Base-by-base conservation (phyloP, 1,140 invertebrate genomes). In the Bombus superbus region DNA sequence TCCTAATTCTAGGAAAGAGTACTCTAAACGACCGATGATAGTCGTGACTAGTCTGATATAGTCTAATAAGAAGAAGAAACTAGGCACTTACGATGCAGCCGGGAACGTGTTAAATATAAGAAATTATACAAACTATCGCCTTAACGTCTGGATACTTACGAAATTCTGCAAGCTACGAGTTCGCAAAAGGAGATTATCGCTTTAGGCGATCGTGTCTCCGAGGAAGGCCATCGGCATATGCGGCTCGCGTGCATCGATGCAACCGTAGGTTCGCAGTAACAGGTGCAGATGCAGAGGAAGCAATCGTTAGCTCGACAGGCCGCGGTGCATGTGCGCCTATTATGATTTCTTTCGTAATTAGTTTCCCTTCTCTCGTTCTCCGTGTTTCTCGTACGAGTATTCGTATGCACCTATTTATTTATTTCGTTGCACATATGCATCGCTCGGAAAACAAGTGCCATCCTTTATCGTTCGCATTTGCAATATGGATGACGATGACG, bases 331-430 rank as follows among this genome's bases (percentile, higher is more conserved):
- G 87, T 91, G 91, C 86, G 90, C 85, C 91, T 92, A 92, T 92
- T 92, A 92, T 92, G 88, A 93, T 92, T 93, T 92, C 91, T 93
- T 90, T 88, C 91, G 88, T 90, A 93, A 92, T 93, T 92, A 93
- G 89, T 93, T 89, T 86, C 62, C 71, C 76, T 74, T 81, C 76
- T 77, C 82, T 80, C 59, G 6, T 40, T 78, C 62, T 25, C 59
- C 64, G 32, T 78, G 77, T 44, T 32, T 72, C 73, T 66, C 76
- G 71, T 83, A 86, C 38, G 72, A 74, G 84, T 87, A 82, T 92
- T 89, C 84, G 86, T 83, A 44, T 76, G 86, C 89, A 86, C 81
- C 83, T 87, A 92, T 91, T 68, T 91, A 92, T 87, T 92, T 87
- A 86, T 92, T 90, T 90, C 91, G 90, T 92, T 86, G 90, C 86